Evolutionary conservation across 2,888 invertebrate species (phyloP).

Genomic region (Creontiades dilutus): DNA sequence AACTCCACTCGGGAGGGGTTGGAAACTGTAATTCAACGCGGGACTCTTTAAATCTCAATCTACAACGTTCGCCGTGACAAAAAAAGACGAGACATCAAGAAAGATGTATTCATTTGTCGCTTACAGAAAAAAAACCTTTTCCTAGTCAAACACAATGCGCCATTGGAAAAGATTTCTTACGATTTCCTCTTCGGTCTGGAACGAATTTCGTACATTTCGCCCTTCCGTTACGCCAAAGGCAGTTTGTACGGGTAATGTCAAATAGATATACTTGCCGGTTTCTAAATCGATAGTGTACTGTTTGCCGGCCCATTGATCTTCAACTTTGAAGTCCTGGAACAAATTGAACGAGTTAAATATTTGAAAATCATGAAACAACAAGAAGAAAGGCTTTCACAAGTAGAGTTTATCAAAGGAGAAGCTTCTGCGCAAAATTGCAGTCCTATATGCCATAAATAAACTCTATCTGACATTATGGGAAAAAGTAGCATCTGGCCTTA

Average conservation of each 20-base stretch:
- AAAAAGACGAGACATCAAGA: slow-evolving; percentile 34
- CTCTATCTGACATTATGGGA: too few relatives aligned
- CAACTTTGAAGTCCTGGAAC: slow-evolving; percentile 77
- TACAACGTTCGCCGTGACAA: neutral
- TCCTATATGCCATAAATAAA: too few relatives aligned
- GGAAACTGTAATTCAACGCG: slow-evolving; percentile 14
- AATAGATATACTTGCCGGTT: slow-evolving; percentile 84
- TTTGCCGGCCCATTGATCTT: slow-evolving; percentile 88
- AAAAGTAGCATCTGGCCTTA: too few relatives aligned
- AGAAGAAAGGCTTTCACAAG: too few relatives aligned
- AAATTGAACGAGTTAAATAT: neutral
- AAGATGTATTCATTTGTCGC: slow-evolving; percentile 69
- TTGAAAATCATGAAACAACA: too few relatives aligned
- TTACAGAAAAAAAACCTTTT: slow-evolving; percentile 34
- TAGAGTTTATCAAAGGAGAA: too few relatives aligned
- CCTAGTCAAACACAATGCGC: neutral
- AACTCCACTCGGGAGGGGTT: slow-evolving; percentile 28
- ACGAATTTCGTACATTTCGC: neutral
- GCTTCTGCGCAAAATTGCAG: too few relatives aligned
- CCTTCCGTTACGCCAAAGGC: slow-evolving; percentile 30
- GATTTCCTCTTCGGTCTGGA: neutral
- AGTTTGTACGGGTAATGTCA: neutral
- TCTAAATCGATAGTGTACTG: slow-evolving; percentile 92
- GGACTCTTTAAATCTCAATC: slow-evolving; percentile 69
- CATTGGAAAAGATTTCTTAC: slow-evolving; percentile 12